These are phyloP conservation scores for Dusona sp. DNA, from an alignment of 2,888 invertebrate genomes.

Conservation along the genomic window DNA sequence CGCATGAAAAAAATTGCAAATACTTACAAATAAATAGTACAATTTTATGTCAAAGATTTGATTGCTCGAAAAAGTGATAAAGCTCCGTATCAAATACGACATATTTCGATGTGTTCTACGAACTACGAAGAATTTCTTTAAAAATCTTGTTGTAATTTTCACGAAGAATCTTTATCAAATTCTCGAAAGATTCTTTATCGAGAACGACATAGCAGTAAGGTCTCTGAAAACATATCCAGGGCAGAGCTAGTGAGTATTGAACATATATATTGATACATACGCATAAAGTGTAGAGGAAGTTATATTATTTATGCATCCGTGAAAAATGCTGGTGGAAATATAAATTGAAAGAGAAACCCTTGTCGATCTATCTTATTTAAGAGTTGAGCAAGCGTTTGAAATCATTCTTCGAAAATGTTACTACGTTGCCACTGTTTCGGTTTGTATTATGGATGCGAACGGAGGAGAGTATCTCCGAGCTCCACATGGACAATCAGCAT, in stretches of 20 bases:
- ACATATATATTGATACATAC: not conserved
- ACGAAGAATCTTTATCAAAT: slow-evolving; percentile 2
- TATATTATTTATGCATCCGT: slow-evolving; percentile 20
- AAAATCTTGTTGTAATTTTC: not conserved
- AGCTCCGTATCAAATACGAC: not conserved
- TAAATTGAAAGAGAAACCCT: slow-evolving; percentile 43
- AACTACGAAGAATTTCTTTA: not conserved
- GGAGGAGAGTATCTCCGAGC: not conserved
- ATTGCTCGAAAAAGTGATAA: not conserved
- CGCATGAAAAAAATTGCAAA: not conserved
- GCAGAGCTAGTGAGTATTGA: not conserved
- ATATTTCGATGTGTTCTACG: not conserved
- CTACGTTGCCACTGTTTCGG: not conserved
- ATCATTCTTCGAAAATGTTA: slow-evolving; percentile 23
- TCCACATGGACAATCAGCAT: slow-evolving; percentile 36
- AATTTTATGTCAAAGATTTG: not conserved
- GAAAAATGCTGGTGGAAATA: slow-evolving; percentile 12
- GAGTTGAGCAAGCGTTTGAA: slow-evolving; percentile 38
- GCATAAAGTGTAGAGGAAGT: not conserved
- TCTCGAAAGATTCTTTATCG: not conserved
- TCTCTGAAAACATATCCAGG: not conserved
- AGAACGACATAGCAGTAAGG: slow-evolving; percentile 13
- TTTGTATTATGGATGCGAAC: slow-evolving; percentile 17
- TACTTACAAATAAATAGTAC: not conserved
- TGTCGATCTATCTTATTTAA: slow-evolving; percentile 42